Evolutionary conservation across 2,888 invertebrate genomes (phyloP).

Genomic region (Drosophila fulvimacula): DNA sequence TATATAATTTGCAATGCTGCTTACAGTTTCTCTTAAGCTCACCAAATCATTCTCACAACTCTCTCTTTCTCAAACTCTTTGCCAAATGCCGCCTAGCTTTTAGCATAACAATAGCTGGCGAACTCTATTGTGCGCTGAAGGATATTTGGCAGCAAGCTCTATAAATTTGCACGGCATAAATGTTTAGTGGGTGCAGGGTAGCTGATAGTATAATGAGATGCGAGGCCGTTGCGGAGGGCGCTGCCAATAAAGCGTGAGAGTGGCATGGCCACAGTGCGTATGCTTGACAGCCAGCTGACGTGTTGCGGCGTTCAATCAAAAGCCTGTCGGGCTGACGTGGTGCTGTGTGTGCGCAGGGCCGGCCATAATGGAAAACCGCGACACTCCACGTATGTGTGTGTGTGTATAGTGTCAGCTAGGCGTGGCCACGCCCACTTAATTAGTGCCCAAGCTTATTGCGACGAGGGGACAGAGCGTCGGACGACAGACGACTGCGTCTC

Average conservation of each 20-base stretch:
- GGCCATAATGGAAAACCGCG: conserved; percentile 64
- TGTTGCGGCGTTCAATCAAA: conserved; percentile 75
- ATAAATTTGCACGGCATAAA: conserved; percentile 56
- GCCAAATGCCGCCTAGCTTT: conserved; percentile 33
- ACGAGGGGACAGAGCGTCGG: conserved; percentile 4
- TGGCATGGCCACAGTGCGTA: conserved; percentile 59
- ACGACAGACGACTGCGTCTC: conserved; percentile 23
- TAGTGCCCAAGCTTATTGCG: conserved; percentile 72
- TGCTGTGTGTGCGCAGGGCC: not conserved
- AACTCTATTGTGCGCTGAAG: conserved; percentile 40
- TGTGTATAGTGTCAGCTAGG: conserved; percentile 3
- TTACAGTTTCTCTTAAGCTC: not conserved
- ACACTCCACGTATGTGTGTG: conserved; percentile 12
- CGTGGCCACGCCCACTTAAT: conserved; percentile 70
- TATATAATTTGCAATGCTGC: too few relatives aligned
- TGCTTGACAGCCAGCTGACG: conserved; percentile 69
- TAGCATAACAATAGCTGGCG: conserved; percentile 65
- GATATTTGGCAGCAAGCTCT: conserved; percentile 44
- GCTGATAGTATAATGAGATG: conserved; percentile 65
- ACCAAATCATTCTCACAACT: not conserved
- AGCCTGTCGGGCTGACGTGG: conserved; percentile 57
- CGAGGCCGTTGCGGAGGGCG: conserved; percentile 9
- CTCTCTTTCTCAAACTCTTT: not conserved
- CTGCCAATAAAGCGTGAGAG: conserved; percentile 42
- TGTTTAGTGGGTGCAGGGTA: conserved; percentile 24